Evolutionary conservation across 2,888 invertebrate genomes (phyloP).

Genomic region (Stenodema calcarata): DNA sequence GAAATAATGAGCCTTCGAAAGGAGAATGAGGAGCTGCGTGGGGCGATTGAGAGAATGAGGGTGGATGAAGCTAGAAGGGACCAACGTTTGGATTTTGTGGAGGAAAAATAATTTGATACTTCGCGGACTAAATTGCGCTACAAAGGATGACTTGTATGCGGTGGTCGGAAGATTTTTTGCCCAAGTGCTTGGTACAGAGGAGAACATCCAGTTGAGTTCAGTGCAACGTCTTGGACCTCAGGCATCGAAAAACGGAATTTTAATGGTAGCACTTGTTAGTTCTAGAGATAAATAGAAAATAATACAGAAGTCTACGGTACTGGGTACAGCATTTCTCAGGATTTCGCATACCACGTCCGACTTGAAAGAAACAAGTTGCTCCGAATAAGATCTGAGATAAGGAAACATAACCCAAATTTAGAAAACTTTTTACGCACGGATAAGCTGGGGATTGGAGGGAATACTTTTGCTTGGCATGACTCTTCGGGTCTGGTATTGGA

Average conservation of each 20-base stretch:
- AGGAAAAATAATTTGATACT: constrained; percentile 2
- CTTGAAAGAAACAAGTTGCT: neutral
- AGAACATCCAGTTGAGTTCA: neutral
- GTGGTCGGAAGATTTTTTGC: neutral
- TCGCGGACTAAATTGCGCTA: neutral
- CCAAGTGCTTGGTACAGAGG: neutral
- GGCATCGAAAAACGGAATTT: neutral
- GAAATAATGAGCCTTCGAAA: neutral
- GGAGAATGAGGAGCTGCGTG: neutral
- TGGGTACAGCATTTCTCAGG: constrained; percentile 2
- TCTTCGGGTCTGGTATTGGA: neutral
- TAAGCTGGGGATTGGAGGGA: neutral
- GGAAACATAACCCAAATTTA: neutral
- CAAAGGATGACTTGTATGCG: neutral
- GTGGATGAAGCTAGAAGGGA: neutral
- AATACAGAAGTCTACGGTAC: neutral
- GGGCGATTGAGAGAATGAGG: neutral
- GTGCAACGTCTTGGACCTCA: neutral
- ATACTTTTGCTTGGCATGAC: neutral
- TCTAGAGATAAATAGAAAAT: neutral
- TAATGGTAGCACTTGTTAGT: neutral
- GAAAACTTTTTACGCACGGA: neutral
- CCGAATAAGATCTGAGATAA: neutral
- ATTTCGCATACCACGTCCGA: neutral
- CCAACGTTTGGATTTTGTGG: neutral